Evolutionary conservation across 2,888 invertebrate species (phyloP), one percentile per base, ranked within the genome.

Genomic region (Crematogaster levior): DNA sequence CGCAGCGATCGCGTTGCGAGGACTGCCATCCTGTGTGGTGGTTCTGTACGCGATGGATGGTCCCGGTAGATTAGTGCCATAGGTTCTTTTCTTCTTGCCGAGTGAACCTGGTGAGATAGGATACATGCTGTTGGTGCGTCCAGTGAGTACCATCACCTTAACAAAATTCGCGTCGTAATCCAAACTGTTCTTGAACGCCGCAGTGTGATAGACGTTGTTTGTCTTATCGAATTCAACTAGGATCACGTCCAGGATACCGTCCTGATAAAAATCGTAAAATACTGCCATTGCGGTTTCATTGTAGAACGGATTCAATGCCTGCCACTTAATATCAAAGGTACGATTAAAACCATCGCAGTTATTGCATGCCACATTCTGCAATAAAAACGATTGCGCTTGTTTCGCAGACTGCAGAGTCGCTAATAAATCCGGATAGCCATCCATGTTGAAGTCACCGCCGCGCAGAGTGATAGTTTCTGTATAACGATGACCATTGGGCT

Each of bases 91-190:
- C 91, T 97, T 97, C 73, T 96, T 97, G 4, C 97, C 97, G 70
- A 97, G 95, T 37, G 97, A 96, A 1, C 97, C 97, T 90, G 97
- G 96, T 24, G 96, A 96, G 87, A 96, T 96, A 1, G 97, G 96
- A 92, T 96, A 96, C 90, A 95, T 96, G 89, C 96, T 96, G 94
- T 97, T 97, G 30, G 96, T 96, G 56, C 97, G 95, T 1, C 98
- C 98, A 81, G 98, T 98, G 0, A 98, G 96, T 34, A 99, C 98
- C 96, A 98, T 98, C 0, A 99, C 98, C 95, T 99, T 99, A 1
- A 99, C 97, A 92, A 99, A 99, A 94, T 98, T 99, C 0, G 99
- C 98, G 94, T 99, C 99, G 95, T 98, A 98, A 92, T 98, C 98
- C 75, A 98, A 95, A 87, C 97, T 97, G 93, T 99, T 99, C 93